phyloP scores from a whole-genome alignment of 2,113 vertebrate genomes.

The Sterna hirundo region DNA sequence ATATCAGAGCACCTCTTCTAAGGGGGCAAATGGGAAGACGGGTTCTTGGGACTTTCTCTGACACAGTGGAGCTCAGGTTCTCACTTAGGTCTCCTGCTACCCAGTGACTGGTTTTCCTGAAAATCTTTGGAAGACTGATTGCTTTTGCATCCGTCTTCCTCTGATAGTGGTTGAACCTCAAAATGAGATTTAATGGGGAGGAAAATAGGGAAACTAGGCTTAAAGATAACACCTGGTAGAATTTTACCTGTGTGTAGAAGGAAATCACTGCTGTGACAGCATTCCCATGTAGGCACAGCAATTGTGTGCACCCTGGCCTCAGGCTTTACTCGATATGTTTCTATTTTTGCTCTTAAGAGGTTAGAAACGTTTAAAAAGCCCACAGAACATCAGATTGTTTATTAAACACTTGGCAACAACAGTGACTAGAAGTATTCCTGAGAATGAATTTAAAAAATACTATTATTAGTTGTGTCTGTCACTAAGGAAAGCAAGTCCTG shows the following conservation, averaged over 20 bases:
- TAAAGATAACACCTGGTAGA: background rate
- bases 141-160: background rate
- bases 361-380: background rate
- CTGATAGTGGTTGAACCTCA: background rate
- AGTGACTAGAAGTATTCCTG: background rate
- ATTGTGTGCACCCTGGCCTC: background rate
- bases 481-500: background rate
- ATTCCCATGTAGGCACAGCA: background rate
- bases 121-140: background rate
- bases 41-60: background rate
- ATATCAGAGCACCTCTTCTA: background rate
- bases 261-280: background rate
- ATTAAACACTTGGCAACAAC: background rate
- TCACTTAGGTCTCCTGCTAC: background rate
- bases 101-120: background rate
- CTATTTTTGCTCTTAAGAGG: background rate
- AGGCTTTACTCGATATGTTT: background rate
- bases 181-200: background rate
- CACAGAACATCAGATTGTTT: background rate
- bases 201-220: background rate
- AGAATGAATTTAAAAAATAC: background rate
- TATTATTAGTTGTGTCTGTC: background rate
- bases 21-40: background rate
- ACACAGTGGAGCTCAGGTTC: background rate
- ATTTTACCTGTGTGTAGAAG: background rate